These are phyloP conservation scores for Callimorpha dominula DNA, from an alignment of 2,888 invertebrate genomes.

Conservation along the genomic window DNA sequence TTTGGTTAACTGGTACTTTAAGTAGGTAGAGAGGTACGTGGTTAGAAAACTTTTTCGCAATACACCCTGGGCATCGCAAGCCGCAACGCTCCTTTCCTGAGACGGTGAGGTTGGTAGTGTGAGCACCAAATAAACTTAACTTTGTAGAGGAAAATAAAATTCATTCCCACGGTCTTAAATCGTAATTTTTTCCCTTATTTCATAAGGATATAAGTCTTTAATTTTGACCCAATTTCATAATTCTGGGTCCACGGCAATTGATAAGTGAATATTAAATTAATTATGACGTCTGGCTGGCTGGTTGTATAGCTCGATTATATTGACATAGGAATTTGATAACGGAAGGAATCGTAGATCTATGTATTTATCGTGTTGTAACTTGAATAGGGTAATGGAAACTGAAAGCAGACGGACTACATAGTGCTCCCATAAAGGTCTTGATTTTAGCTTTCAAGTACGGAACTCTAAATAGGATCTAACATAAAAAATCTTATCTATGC, in stretches of 20 bases:
- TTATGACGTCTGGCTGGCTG: not conserved
- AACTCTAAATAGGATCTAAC: too few relatives aligned
- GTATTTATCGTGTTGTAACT: not conserved
- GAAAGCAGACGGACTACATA: not conserved
- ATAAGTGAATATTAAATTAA: not conserved
- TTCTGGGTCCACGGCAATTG: not conserved
- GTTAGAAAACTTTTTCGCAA: too few relatives aligned
- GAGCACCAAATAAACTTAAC: not conserved
- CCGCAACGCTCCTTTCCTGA: too few relatives aligned
- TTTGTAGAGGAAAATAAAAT: not conserved
- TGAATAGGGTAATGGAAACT: not conserved
- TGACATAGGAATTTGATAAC: too few relatives aligned
- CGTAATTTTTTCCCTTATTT: not conserved
- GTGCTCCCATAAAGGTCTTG: not conserved
- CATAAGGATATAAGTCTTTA: not conserved
- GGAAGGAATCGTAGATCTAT: not conserved
- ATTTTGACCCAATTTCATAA: not conserved
- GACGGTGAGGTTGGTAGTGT: too few relatives aligned
- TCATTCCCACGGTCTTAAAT: not conserved
- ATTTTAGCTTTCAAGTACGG: not conserved
- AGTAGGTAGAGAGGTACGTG: too few relatives aligned
- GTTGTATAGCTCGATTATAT: too few relatives aligned
- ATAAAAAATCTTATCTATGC: not conserved
- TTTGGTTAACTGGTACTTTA: too few relatives aligned
- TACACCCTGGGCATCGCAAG: too few relatives aligned